Evolutionary conservation across 2,797 vertebrate species (phyloP).

Genomic region (Kryptolebias ocellatus): DNA sequence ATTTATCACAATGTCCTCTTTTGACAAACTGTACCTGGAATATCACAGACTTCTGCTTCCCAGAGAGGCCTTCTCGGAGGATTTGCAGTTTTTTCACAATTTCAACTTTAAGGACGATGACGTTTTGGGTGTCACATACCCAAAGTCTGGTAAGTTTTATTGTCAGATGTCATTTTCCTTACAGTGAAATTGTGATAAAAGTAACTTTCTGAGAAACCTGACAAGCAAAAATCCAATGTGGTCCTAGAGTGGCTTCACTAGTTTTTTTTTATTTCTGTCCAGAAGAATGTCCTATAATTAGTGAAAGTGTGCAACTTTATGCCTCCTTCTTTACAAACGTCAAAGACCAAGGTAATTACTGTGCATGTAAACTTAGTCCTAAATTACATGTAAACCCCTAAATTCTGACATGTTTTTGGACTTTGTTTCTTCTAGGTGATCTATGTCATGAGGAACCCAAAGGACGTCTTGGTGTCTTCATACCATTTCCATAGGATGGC

Average conservation of each 20-base stretch:
- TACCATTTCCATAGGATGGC: conserved; percentile 88
- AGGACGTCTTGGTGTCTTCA: conserved; percentile 85
- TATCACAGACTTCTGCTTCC: conserved; percentile 28
- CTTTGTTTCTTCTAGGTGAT: conserved; percentile 74
- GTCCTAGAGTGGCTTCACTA: no score
- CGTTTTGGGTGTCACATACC: conserved; percentile 55
- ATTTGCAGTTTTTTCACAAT: conserved; percentile 55
- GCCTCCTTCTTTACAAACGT: conserved; percentile 78
- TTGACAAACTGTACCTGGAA: background rate
- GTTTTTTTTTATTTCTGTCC: no score
- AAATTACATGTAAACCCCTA: background rate
- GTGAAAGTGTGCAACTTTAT: conserved; percentile 66
- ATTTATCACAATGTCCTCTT: background rate
- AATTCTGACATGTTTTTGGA: background rate
- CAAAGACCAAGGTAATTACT: conserved; percentile 85
- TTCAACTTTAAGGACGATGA: conserved; percentile 67
- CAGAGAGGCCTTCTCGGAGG: conserved; percentile 49
- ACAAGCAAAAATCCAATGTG: background rate
- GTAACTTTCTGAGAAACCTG: background rate
- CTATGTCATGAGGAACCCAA: conserved; percentile 86
- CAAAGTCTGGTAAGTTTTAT: conserved; percentile 63
- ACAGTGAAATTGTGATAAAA: background rate
- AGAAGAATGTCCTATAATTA: no score
- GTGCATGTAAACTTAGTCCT: background rate
- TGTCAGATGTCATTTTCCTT: background rate